Base-by-base conservation (phyloP, 2,888 invertebrate genomes). In the Tetrapedia diversipes region DNA sequence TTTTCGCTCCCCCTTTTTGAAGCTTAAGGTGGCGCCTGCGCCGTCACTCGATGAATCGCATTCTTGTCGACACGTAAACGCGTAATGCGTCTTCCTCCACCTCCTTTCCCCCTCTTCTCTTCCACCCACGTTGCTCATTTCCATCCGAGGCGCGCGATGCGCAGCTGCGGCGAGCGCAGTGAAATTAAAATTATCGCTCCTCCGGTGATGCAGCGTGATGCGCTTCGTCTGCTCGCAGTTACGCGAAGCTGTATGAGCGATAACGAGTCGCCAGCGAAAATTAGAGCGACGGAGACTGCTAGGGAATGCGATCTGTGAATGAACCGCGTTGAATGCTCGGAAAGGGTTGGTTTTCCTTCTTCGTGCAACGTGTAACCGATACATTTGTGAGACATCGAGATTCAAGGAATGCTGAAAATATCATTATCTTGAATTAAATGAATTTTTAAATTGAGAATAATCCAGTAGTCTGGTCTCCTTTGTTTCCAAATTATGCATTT, bases 101-200 rank as follows among this genome's bases (percentile, higher is more conserved):
- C 14, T 14, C 11, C 2, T 22, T 7, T 2, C 45, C 22, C 22
- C 24, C 16, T 6, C 32, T 29, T 16, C 7, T 14, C 6, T n/a
- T 41, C n/a, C 19, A 8, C 32, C 39, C 2, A 6, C 51, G 19
- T 27, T 37, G 57, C 34, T 57, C 19, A 14, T n/a, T 43, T 43
- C 24, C 39, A 47, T 54, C n/a, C 16, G 2, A 11, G 49, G 19
- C n/a, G 24, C 34, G 19, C 29, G 57, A 24, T 27, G 66, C 76
- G 67, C 76, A 67, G 76, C 54, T 56, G 76, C 67, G 14, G 24
- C 47, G 49, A 65, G 65, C 45, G 53, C 72, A 60, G 61, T n/a
- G 76, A 59, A 76, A 76, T 76, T 76, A 76, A 76, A 75, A 75
- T 76, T 49, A 75, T 75, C 76, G 24, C 56, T 29, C 19, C 56